Percentiles rank a stretch among this genome's conserved stretches.
Evolutionary conservation across 2,797 vertebrate genomes (phyloP).

Genomic region (Myotis vivesi): DNA sequence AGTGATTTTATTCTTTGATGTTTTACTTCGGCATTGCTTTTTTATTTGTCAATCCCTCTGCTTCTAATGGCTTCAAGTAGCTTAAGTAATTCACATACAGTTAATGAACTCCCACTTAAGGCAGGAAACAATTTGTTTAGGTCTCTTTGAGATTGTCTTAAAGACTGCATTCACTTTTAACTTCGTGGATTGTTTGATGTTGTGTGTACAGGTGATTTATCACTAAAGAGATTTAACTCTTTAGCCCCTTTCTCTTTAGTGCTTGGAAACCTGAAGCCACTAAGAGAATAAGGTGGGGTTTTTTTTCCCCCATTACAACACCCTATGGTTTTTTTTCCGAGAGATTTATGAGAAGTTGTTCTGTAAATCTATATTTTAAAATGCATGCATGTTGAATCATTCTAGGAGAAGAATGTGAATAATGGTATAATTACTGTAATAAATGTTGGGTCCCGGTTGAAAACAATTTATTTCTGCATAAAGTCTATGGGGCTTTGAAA

Average conservation of each 20-base stretch:
- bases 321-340: conserved; percentile 30
- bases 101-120: conserved; percentile 50
- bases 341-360: conserved; percentile 78
- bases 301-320: conserved; percentile 59
- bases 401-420: conserved; percentile 73
- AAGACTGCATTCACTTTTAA: conserved; percentile 65
- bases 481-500: conserved; percentile 34
- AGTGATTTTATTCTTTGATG: conserved; percentile 36
- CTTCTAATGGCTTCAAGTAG: conserved; percentile 33
- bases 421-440: conserved; percentile 78
- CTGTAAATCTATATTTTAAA: conserved; percentile 79
- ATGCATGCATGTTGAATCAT: conserved; percentile 76
- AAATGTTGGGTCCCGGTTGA: conserved; percentile 64
- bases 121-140: conserved; percentile 18
- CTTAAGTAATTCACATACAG: not conserved
- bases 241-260: conserved; percentile 24
- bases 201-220: conserved; percentile 63
- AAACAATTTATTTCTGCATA: conserved; percentile 68
- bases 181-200: conserved; percentile 67
- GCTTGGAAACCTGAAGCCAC: conserved; percentile 58
- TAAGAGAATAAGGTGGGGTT: conserved; percentile 17
- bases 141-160: conserved; percentile 35
- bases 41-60: not conserved
- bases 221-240: conserved; percentile 54
- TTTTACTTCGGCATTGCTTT: conserved; percentile 25